Percentiles rank a stretch among this genome's conserved stretches.
Conservation (phyloP, 2,888 invertebrate species). For the Caenorhabditis wallacei region DNA sequence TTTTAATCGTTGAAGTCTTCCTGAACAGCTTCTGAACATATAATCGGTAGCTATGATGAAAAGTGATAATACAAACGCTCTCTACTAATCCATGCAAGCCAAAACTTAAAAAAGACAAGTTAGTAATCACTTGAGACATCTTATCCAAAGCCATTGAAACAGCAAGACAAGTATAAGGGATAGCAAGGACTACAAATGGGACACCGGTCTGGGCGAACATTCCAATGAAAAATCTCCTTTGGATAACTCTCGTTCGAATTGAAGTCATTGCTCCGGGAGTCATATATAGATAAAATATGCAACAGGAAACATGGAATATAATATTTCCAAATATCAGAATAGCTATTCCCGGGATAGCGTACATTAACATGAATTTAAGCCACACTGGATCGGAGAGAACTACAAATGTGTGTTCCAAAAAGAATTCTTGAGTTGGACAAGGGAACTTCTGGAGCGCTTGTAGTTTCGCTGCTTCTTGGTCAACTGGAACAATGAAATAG, state of each 20-base stretch:
- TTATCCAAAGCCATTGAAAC: not conserved
- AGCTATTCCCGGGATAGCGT: not conserved
- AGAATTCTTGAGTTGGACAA: constrained; percentile 28
- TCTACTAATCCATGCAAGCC: constrained; percentile 27
- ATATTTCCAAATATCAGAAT: not conserved
- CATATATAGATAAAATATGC: constrained; percentile 24
- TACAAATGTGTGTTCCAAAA: constrained; percentile 10
- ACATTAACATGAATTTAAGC: not conserved
- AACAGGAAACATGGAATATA: constrained; percentile 17
- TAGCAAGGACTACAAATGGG: constrained; percentile 1
- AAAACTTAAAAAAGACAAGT: constrained; percentile 13
- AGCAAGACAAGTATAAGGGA: constrained; percentile 14
- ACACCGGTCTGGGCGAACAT: constrained; percentile 8
- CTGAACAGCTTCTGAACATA: not conserved
- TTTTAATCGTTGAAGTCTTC: constrained; percentile 1
- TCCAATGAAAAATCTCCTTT: constrained; percentile 22
- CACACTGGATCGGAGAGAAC: constrained; percentile 4
- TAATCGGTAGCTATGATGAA: constrained; percentile 13
- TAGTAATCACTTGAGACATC: constrained; percentile 16
- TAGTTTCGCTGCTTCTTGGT: constrained; percentile 22
- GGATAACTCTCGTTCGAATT: not conserved
- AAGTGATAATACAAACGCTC: constrained; percentile 5
- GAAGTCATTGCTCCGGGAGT: not conserved
- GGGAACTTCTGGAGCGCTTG: constrained; percentile 8
- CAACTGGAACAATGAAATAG: constrained; percentile 4